Base-by-base conservation (phyloP, 1,140 invertebrate species). In the Mamestra configurata region DNA sequence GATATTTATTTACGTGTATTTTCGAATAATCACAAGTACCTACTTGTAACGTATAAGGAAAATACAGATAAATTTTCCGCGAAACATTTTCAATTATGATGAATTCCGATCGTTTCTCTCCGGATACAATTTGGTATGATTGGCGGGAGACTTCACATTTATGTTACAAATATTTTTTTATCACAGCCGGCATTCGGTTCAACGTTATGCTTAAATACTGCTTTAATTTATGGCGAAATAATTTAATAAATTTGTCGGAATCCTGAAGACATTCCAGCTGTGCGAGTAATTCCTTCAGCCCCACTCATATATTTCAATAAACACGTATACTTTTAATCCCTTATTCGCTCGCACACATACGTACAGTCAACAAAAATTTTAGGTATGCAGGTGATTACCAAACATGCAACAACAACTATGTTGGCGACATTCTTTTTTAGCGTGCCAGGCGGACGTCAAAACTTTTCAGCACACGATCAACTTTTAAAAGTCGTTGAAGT, bases 281-380 rank as follows among this genome's bases (percentile, higher is more conserved):
- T 13, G 66, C 22, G 40, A 13, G 66, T 46, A 70, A 49, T 70
- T 46, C 22, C 49, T 57, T 73, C 53, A 53, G 31, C 53, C 71
- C 66, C 66, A 46, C n/a, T 73, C 61, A 40, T 73, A 73, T 57
- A 73, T 57, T 73, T 73, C 71, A 57, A 57, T 73, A 73, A 73
- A 73, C 71, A 73, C 27, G 49, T 35, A 70, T 40, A 20, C 57
- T 73, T 35, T 55, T 37, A 73, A 57, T 43, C 53, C n/a, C 11
- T 57, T 57, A 18, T 20, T 51, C 40, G 40, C 22, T 37, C 15
- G 1, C 13, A 22, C 15, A 49, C 66, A 27, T 18, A 27, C 3
- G 37, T 27, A 49, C 37, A 27, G 22, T n/a, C 59, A 20, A 18
- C 31, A 20, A 57, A 31, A 57, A 57, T n/a, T 2, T 5, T 10